These are phyloP conservation scores for Denticeps clupeoides DNA, from an alignment of 2,797 vertebrate species.

Conservation along the genomic window DNA sequence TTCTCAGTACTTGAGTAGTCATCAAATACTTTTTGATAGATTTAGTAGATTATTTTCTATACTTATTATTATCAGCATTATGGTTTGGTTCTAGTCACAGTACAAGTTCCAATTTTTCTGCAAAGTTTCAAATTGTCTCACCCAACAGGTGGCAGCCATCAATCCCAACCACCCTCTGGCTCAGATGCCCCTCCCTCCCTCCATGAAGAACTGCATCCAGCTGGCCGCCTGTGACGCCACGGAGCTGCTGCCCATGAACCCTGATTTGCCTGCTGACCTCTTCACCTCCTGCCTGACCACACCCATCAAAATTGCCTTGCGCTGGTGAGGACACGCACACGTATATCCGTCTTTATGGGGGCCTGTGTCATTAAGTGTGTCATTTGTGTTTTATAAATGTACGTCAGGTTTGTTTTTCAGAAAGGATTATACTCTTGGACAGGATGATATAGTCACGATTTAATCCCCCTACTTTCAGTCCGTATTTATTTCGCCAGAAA, in stretches of 20 bases:
- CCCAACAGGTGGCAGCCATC: slow-evolving; percentile 86
- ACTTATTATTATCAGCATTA: no score
- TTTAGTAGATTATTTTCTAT: no score
- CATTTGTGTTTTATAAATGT: no score
- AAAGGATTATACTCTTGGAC: no score
- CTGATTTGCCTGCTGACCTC: slow-evolving; percentile 89
- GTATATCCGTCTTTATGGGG: no score
- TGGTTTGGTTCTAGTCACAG: not conserved
- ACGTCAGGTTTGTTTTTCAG: no score
- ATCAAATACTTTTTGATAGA: no score
- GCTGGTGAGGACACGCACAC: slow-evolving; percentile 66
- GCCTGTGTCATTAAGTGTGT: no score
- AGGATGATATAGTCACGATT: no score
- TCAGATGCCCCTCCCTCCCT: slow-evolving; percentile 91
- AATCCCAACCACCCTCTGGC: slow-evolving; percentile 93
- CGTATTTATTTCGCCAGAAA: no score
- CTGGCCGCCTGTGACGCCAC: slow-evolving; percentile 89
- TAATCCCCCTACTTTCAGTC: no score
- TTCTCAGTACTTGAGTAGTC: no score
- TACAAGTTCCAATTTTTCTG: fast-evolving
- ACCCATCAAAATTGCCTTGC: slow-evolving; percentile 90
- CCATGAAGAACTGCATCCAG: slow-evolving; percentile 99
- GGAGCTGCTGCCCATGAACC: slow-evolving; percentile 94
- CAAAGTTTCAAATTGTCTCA: slow-evolving; percentile 10
- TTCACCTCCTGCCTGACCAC: slow-evolving; percentile 98